Evolutionary conservation across 2,888 invertebrate species (phyloP).

Genomic region (Sphinx pinastri): DNA sequence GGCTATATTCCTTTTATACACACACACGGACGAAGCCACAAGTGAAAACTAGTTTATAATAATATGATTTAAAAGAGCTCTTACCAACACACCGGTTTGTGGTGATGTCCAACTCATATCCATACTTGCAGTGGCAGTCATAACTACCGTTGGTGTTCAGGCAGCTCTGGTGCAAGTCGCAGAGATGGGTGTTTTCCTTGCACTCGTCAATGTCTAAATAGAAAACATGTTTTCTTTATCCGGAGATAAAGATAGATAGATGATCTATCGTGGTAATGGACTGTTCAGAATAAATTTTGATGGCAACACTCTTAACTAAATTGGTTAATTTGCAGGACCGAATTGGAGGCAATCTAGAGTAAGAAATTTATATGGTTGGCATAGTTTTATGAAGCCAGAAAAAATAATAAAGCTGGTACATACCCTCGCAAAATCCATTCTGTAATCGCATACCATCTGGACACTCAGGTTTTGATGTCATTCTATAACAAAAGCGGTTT

Average conservation of each 20-base stretch:
- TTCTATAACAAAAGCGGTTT: constrained; percentile 35
- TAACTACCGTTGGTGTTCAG: constrained; percentile 77
- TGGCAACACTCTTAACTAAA: too few relatives aligned
- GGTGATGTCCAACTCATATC: constrained; percentile 62
- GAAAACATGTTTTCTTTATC: not conserved
- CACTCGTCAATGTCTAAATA: constrained; percentile 94
- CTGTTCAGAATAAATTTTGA: too few relatives aligned
- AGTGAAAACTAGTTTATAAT: too few relatives aligned
- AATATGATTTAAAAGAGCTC: constrained; percentile 25
- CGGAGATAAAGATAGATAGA: too few relatives aligned
- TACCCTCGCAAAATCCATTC: constrained; percentile 66
- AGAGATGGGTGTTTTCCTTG: constrained; percentile 70
- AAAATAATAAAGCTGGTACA: constrained; percentile 17
- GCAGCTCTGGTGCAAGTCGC: constrained; percentile 72
- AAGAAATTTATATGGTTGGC: not conserved
- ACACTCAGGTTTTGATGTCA: constrained; percentile 45
- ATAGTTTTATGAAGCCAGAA: not conserved
- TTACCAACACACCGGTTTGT: constrained; percentile 75
- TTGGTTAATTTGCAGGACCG: not conserved
- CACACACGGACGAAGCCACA: too few relatives aligned
- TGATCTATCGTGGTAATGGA: too few relatives aligned
- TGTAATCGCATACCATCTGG: constrained; percentile 68
- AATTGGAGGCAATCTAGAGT: not conserved
- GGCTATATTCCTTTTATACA: too few relatives aligned
- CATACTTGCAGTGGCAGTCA: constrained; percentile 73